Base-by-base conservation (phyloP, 2,888 invertebrate genomes). In the Parelbella ahira region DNA sequence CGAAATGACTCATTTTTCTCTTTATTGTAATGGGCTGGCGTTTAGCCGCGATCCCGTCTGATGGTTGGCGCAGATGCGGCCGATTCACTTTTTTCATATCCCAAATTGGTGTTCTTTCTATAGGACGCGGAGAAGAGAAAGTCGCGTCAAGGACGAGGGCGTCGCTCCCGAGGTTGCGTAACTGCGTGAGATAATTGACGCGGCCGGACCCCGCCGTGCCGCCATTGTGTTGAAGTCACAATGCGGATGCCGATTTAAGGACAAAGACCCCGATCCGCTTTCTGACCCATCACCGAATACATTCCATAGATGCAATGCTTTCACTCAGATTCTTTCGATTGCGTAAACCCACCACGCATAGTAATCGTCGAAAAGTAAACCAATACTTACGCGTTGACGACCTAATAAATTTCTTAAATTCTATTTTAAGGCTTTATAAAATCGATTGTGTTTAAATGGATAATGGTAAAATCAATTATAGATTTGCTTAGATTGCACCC, bases 131-230 rank as follows among this genome's bases (percentile, higher is more conserved):
- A 7, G 68, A 72, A 79, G 86, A 81, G 86, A 86, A 83, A 83
- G 86, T 81, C 45, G 53, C 54, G 69, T 63, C 86, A 86, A 86
- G 86, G 84, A 86, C 84, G 81, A 75, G 81, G 69, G 68, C 79
- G 65, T 58, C 71, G 82, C 68, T 71, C 83, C 76, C 73, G 60
- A 45, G 46, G 49, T 75, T 75, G 63, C 67, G 72, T 57, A 79
- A 80, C 59, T 50, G 47, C 59, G 65, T 72, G 70, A 71, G 67
- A 71, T 74, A 71, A 76, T 74, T 68, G 60, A 63, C 60, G 60
- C 51, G 50, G 44, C 51, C 50, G 44, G 43, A 38, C 32, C 32
- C 37, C 44, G 46, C 44, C 37, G 39, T 32, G 44, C 46, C 45
- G 6, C 49, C 44, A 54, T 66, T 63, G 65, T 74, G 63, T 69